A percentile compares a stretch with the other conserved stretches of the same genome.
These are phyloP conservation scores for Paracanthobrama guichenoti DNA, from an alignment of 2,113 vertebrate genomes.

Conservation along the genomic window DNA sequence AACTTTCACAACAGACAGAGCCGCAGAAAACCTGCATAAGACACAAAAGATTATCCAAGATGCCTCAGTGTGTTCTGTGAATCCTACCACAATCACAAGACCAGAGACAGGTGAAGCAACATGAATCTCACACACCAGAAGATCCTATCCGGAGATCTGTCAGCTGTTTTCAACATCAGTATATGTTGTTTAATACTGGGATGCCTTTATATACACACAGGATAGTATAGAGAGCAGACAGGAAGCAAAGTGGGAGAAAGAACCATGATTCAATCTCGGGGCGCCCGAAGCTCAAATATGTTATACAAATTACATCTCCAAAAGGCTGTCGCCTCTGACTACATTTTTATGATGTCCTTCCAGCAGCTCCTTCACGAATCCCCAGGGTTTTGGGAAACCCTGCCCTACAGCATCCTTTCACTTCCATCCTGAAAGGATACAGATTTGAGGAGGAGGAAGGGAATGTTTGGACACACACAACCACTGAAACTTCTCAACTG, in stretches of 20 bases:
- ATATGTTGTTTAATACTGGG: background rate
- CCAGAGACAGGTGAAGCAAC: background rate
- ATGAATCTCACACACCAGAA: background rate
- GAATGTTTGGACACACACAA: constrained; percentile 1
- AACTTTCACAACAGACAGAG: constrained; percentile 44
- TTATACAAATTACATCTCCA: background rate
- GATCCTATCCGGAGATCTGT: background rate
- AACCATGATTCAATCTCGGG: background rate
- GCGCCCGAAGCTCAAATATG: background rate
- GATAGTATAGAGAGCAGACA: background rate
- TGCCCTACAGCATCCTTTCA: background rate
- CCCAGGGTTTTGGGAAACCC: background rate
- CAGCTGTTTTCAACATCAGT: too few species aligned
- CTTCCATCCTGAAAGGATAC: background rate
- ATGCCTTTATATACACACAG: background rate
- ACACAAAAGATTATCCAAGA: background rate
- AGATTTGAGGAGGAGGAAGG: background rate
- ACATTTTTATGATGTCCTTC: background rate
- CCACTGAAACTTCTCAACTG: background rate
- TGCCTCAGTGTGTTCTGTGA: background rate
- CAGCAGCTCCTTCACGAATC: background rate
- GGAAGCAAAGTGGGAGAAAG: background rate
- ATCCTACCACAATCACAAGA: background rate
- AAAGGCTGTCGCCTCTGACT: background rate
- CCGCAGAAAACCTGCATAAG: background rate